phyloP scores from a whole-genome alignment of 2,113 vertebrate genomes.

The Psittacus erithacus region DNA sequence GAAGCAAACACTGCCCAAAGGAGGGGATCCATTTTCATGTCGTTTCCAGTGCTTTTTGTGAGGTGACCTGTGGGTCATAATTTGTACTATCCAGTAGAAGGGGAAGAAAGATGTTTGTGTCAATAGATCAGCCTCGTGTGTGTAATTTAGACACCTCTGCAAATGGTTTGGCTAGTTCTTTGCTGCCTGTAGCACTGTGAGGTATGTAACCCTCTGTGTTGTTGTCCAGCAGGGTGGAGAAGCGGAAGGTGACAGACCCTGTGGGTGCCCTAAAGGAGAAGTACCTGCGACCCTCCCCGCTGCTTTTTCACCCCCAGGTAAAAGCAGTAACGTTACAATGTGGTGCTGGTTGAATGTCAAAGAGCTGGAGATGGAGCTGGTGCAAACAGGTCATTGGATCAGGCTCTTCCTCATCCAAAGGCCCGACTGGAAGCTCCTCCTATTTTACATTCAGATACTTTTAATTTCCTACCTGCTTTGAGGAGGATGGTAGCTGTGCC shows the following conservation, averaged over 20 bases:
- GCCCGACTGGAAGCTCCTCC: background rate
- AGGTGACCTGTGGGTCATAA: background rate
- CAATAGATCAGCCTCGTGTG: rapidly evolving
- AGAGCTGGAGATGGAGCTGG: background rate
- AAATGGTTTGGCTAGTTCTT: background rate
- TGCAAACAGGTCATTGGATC: rapidly evolving
- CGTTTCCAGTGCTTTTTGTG: rapidly evolving
- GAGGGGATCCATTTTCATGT: rapidly evolving
- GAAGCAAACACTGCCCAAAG: background rate
- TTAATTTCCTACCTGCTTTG: background rate
- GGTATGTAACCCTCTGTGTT: conserved; percentile 96
- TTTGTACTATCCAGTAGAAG: background rate
- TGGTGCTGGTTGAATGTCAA: rapidly evolving
- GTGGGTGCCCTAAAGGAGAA: conserved; percentile 97
- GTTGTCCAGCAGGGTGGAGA: conserved; percentile 99
- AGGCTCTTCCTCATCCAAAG: background rate
- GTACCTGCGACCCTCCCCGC: conserved; percentile 90
- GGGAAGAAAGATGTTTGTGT: background rate
- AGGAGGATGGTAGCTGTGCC: background rate
- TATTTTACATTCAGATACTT: background rate
- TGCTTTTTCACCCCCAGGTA: conserved; percentile 98
- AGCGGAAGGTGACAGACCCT: conserved; percentile 97
- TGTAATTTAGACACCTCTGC: background rate
- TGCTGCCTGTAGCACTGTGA: background rate
- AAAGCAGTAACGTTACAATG: rapidly evolving